These are phyloP conservation scores for Osmoderma eremita DNA, from an alignment of 2,888 invertebrate species.

Conservation along the genomic window DNA sequence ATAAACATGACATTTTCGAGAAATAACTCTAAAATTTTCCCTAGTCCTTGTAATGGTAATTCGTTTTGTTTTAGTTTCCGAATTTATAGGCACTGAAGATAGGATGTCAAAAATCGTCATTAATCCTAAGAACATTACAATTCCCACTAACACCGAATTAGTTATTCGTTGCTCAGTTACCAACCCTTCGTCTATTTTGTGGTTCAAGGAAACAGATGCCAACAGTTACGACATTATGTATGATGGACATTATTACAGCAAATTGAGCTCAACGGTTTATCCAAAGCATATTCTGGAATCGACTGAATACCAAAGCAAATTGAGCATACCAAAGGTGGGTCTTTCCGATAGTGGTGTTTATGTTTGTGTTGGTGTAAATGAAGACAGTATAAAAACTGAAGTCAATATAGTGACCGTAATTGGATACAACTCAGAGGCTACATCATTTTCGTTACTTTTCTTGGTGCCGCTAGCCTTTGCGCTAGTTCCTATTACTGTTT, in stretches of 20 bases:
- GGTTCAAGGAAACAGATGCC: slow-evolving; percentile 59
- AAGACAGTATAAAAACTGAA: slow-evolving; percentile 56
- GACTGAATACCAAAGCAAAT: slow-evolving; percentile 57
- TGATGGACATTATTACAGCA: slow-evolving; percentile 55
- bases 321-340: slow-evolving; percentile 57
- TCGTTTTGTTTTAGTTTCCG: slow-evolving; percentile 48
- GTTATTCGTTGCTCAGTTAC: slow-evolving; percentile 60
- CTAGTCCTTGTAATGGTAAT: too few relatives aligned
- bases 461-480: slow-evolving; percentile 57
- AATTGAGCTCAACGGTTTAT: slow-evolving; percentile 50
- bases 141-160: slow-evolving; percentile 54
- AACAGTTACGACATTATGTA: slow-evolving; percentile 55
- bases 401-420: slow-evolving; percentile 54
- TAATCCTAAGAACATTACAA: slow-evolving; percentile 55
- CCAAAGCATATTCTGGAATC: slow-evolving; percentile 52
- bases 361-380: slow-evolving; percentile 58
- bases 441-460: slow-evolving; percentile 56
- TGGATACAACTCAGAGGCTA: slow-evolving; percentile 46
- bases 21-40: background rate
- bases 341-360: slow-evolving; percentile 58
- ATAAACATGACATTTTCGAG: background rate
- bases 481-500: slow-evolving; percentile 56
- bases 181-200: slow-evolving; percentile 57
- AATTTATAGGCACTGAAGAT: slow-evolving; percentile 50
- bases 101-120: slow-evolving; percentile 54